Evolutionary conservation across 2,888 invertebrate species (phyloP), one percentile per base, ranked within the genome.

Genomic region (Cremastinae sp.): DNA sequence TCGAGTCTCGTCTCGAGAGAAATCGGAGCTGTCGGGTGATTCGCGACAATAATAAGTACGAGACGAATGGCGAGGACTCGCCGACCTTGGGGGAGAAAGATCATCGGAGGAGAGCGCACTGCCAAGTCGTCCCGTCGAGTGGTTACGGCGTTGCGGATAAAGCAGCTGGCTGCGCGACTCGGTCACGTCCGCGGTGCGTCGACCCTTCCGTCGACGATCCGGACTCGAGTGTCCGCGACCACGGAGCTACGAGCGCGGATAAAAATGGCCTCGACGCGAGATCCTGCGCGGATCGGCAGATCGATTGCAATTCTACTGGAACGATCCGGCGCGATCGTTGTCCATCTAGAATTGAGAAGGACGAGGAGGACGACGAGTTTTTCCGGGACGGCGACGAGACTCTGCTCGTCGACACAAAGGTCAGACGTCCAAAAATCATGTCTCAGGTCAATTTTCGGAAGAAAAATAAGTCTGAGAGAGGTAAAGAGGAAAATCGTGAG

Each of bases 251-350:
- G 59, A 68, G 62, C 64, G 69, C 75, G 34, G 65, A 73, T 14
- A 66, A 51, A 14, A 78, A 38, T 75, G 61, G 54, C 49, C 7
- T 16, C 78, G 14, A 54, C 9, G 49, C 72, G 22, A 61, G 73
- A 80, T 65, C 77, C 72, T 45, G 47, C 58, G 51, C 69, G 18
- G 62, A 79, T 4, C 76, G 79, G 14, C 73, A 78, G 10, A 58
- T 62, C 45, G 41, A 51, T 43, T 49, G 28, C 16, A 34, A 68
- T 54, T 68, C 72, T 78, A 82, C 80, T 73, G 80, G 80, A 10
- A 75, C 85, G 77, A 78, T 85, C 80, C 85, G 80, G 3, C 80
- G 78, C 72, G 80, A 82, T 80, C 84, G 82, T 69, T 74, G 66
- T 12, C 75, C 84, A 64, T 78, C 80, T 41, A 83, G 81, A 59